These are phyloP conservation scores for Punctoribates punctum DNA, from an alignment of 2,888 invertebrate genomes.

Conservation along the genomic window DNA sequence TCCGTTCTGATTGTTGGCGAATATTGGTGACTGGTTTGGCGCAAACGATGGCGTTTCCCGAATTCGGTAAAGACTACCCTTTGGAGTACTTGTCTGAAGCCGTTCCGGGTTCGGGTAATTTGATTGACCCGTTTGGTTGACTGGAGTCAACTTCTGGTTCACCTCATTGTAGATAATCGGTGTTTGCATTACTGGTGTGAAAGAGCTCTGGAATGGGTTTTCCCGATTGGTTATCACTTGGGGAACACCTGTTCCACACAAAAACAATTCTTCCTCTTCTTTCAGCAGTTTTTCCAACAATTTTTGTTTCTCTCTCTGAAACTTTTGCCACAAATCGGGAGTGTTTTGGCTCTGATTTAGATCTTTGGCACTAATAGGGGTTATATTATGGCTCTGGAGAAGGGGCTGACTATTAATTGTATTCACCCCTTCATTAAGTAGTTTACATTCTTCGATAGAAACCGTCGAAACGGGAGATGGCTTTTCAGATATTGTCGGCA, in stretches of 20 bases:
- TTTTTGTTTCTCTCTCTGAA: constrained; percentile 45
- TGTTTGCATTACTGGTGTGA: neutral
- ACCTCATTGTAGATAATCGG: constrained; percentile 13
- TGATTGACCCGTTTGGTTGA: constrained; percentile 38
- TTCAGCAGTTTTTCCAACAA: constrained; percentile 32
- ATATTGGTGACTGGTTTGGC: constrained; percentile 23
- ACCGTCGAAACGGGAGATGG: constrained; percentile 25
- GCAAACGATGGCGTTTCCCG: neutral
- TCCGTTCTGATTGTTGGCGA: neutral
- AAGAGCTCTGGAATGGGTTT: neutral
- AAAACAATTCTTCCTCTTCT: constrained; percentile 30
- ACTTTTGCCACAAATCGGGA: constrained; percentile 48
- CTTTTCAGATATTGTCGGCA: constrained; percentile 41
- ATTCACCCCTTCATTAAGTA: neutral
- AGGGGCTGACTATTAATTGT: neutral
- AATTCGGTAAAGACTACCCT: constrained; percentile 29
- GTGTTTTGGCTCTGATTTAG: constrained; percentile 32
- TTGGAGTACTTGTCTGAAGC: constrained; percentile 47
- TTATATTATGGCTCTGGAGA: neutral
- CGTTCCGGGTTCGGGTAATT: constrained; percentile 44
- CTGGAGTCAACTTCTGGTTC: constrained; percentile 28
- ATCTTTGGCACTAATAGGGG: constrained; percentile 21
- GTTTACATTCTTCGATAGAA: constrained; percentile 3
- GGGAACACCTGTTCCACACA: neutral
- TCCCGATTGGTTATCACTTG: neutral